Evolutionary conservation across 1,140 invertebrate genomes (phyloP).

Genomic region (Drosophila burlai): DNA sequence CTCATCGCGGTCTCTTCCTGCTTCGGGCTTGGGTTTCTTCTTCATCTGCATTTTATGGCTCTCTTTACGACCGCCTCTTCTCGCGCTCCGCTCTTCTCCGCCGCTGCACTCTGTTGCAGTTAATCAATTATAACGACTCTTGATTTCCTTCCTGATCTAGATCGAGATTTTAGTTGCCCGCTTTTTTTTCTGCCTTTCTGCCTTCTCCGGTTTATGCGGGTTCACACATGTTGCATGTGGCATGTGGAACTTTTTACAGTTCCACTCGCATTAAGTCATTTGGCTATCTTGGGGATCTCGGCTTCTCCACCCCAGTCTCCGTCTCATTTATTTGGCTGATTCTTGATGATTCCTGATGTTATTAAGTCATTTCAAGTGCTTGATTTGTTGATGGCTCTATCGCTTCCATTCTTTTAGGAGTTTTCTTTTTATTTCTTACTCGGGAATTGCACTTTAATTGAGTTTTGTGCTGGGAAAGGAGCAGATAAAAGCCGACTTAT

Average conservation of each 20-base stretch:
- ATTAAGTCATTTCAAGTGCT: slow-evolving; percentile 58
- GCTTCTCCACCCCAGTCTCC: background rate
- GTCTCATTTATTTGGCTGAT: slow-evolving; percentile 42
- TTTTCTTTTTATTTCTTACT: background rate
- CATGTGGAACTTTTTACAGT: slow-evolving; percentile 42
- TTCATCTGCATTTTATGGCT: slow-evolving; percentile 37
- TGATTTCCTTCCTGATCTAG: slow-evolving; percentile 85
- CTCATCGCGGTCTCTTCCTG: slow-evolving; percentile 60
- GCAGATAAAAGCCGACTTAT: slow-evolving; percentile 9
- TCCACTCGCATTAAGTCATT: slow-evolving; percentile 65
- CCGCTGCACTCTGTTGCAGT: slow-evolving; percentile 65
- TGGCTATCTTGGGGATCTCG: slow-evolving; percentile 30
- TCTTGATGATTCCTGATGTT: slow-evolving; percentile 46
- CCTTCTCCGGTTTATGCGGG: slow-evolving; percentile 32
- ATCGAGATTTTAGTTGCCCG: slow-evolving; percentile 73
- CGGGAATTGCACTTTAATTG: slow-evolving; percentile 58
- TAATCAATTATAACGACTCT: slow-evolving; percentile 85
- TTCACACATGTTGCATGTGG: slow-evolving; percentile 48
- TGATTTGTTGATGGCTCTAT: slow-evolving; percentile 64
- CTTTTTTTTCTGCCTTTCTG: slow-evolving; percentile 1
- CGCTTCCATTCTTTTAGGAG: slow-evolving; percentile 32
- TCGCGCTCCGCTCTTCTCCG: slow-evolving; percentile 9
- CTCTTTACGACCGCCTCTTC: slow-evolving; percentile 24
- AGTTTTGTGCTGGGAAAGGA: slow-evolving; percentile 46
- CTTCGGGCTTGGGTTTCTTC: slow-evolving; percentile 65